These are phyloP conservation scores for Melitaea cinxia DNA, from an alignment of 1,140 invertebrate genomes.

Conservation along the genomic window DNA sequence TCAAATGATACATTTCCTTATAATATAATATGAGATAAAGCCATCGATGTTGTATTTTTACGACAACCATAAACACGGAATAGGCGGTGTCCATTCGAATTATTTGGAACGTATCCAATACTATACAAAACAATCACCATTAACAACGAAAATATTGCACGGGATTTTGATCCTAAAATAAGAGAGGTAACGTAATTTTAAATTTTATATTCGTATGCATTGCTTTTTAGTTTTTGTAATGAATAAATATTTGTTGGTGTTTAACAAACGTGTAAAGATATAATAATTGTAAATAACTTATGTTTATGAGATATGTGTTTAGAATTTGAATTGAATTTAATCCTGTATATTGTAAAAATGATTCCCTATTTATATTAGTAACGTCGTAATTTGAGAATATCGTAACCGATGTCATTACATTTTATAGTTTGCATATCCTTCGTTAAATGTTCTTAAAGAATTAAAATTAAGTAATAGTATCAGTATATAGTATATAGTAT, in stretches of 20 bases:
- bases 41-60: constrained; percentile 49
- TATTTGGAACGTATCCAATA: constrained; percentile 52
- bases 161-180: not conserved
- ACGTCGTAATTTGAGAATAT: too few species aligned
- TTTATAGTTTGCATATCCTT: too few species aligned
- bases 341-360: not conserved
- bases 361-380: too few species aligned
- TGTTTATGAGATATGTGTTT: not conserved
- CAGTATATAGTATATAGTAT: too few species aligned
- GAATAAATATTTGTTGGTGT: not conserved
- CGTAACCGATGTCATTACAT: too few species aligned
- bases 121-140: constrained; percentile 12
- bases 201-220: not conserved
- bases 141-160: not conserved
- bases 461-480: too few species aligned
- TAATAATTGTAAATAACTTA: not conserved
- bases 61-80: constrained; percentile 49
- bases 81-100: constrained; percentile 47
- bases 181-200: not conserved
- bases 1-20: constrained; percentile 1
- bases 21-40: constrained; percentile 35
- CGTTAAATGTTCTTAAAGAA: too few species aligned
- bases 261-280: not conserved
- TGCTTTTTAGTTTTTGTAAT: not conserved
- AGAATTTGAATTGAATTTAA: not conserved